Evolutionary conservation across 2,113 vertebrate species (phyloP).

Genomic region (Cololabis saira): DNA sequence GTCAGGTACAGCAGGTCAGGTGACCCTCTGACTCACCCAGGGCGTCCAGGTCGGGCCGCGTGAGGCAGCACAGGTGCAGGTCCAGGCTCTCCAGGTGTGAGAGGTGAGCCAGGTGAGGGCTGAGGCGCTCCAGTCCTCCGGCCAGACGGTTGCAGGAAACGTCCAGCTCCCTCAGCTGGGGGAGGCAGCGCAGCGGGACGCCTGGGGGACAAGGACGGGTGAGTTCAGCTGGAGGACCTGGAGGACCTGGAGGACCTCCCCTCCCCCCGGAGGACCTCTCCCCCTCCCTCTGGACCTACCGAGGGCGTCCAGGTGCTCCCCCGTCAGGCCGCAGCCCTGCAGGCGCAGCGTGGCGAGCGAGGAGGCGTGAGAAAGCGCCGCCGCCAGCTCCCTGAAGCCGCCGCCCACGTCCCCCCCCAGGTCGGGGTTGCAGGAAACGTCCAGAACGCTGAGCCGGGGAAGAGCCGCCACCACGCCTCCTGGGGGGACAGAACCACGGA

Average conservation of each 20-base stretch:
- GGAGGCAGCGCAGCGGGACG: conserved; percentile 75
- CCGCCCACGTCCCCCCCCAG: conserved; percentile 42
- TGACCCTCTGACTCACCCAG: conserved; percentile 79
- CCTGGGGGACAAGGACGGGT: conserved; percentile 82
- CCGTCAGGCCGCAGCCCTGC: conserved; percentile 85
- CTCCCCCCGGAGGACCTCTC: too few relatives aligned
- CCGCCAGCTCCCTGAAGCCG: conserved; percentile 75
- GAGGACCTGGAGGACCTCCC: too few relatives aligned
- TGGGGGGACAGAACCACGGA: conserved; percentile 15
- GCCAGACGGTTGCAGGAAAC: conserved; percentile 85
- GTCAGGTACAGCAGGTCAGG: conserved; percentile 27
- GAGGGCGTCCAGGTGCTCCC: conserved; percentile 76
- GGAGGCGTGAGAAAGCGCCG: conserved; percentile 75
- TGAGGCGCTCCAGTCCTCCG: conserved; percentile 78
- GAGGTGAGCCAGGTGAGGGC: conserved; percentile 76
- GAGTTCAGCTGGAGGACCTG: too few relatives aligned
- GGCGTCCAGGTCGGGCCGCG: conserved; percentile 73
- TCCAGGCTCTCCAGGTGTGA: conserved; percentile 83
- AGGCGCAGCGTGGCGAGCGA: conserved; percentile 82
- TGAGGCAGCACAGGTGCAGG: conserved; percentile 86
- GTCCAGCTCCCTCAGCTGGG: conserved; percentile 82
- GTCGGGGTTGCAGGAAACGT: conserved; percentile 87
- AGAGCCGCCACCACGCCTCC: conserved; percentile 76
- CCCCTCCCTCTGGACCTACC: too few relatives aligned
- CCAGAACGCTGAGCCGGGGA: conserved; percentile 82